Base-by-base conservation (phyloP, 2,113 vertebrate species). In the Xiphorhynchus elegans region DNA sequence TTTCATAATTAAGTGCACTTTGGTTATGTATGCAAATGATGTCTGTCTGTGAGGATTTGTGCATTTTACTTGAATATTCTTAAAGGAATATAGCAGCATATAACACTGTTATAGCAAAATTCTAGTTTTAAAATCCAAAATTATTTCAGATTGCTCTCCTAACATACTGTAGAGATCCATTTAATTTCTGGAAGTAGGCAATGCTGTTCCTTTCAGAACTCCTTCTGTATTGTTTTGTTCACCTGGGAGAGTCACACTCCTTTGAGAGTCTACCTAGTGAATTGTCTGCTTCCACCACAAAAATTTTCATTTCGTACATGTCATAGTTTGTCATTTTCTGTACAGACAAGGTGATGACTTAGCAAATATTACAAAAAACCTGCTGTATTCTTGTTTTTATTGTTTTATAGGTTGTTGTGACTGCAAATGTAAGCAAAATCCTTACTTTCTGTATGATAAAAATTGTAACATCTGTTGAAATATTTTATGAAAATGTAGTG, bases 391-490 rank as follows among this genome's bases (percentile, higher is more conserved):
- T 84, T 92, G n/a, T 68, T 74, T 75, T 89, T 85, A 37, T 74
- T 80, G 70, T 74, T 84, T 85, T 78, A 25, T 79, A 97, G 96
- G 66, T 96, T 90, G 20, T 66, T 64, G 85, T 97, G 81, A 23
- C 70, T 79, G 16, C 94, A 89, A 93, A 24, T 52, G 46, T 29
- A 90, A 92, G 17, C 59, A 87, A 82, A 80, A 17, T 18, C 17
- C 35, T 92, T 93, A 95, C 89, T 58, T 88, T 60, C 74, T 98
- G 97, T 90, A 44, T 53, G 53, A 80, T 98, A 87, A 95, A 92
- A 96, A 87, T 96, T 78, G n/a, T 77, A 56, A 87, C 70, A 75
- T 92, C 87, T 35, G 62, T 89, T 39, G 83, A 95, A 92, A 59
- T 56, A 64, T 84, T 97, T 96, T 97, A 96, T 89, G 83, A 94